A percentile compares a stretch with the other conserved stretches of the same genome.
phyloP scores from a whole-genome alignment of 2,113 vertebrate genomes.

The Corythornis cristatus region DNA sequence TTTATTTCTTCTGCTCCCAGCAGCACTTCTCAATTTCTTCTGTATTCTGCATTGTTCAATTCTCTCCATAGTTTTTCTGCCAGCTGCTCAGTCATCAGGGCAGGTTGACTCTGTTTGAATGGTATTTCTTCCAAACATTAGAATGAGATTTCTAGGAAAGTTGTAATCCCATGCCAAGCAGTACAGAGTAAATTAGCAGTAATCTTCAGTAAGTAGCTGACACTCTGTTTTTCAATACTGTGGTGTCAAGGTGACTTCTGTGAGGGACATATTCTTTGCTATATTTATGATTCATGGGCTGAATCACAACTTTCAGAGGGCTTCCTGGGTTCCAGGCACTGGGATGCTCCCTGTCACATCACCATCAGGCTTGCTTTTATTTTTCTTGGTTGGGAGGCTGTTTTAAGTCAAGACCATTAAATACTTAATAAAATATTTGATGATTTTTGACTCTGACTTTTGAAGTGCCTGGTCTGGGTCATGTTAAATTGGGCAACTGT shows the following conservation, averaged over 20 bases:
- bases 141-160: background rate
- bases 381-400: too few species aligned
- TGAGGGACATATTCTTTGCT: background rate
- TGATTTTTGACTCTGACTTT: background rate
- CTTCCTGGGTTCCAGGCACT: background rate
- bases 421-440: background rate
- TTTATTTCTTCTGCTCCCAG: background rate
- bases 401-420: background rate
- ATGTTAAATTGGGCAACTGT: rapidly evolving
- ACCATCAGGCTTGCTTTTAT: background rate
- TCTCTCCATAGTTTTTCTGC: background rate
- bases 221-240: background rate
- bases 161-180: background rate
- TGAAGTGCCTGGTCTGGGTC: background rate
- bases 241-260: background rate
- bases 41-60: rapidly evolving
- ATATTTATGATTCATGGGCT: background rate
- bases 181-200: background rate
- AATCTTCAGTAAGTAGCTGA: background rate
- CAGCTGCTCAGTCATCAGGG: background rate
- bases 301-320: background rate
- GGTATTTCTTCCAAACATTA: background rate
- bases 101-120: background rate
- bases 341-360: background rate
- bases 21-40: background rate